These are phyloP conservation scores for Drosophila sechellia DNA, from an alignment of 1,140 invertebrate genomes.

Conservation along the genomic window DNA sequence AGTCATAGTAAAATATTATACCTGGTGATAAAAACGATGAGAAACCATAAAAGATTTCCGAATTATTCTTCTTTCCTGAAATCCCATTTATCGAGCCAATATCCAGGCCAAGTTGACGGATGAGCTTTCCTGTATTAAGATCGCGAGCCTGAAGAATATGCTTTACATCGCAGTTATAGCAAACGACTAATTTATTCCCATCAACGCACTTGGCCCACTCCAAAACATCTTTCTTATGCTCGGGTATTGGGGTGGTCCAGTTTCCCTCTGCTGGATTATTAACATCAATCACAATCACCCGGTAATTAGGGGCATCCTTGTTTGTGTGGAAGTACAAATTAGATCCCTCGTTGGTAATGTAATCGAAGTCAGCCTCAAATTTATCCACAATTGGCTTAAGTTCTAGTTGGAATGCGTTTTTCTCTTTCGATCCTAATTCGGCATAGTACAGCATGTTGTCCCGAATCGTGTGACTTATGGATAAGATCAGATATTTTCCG, in stretches of 20 bases:
- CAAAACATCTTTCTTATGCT: conserved; percentile 94
- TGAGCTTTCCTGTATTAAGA: conserved; percentile 89
- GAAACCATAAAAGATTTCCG: conserved; percentile 97
- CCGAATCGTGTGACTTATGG: conserved; percentile 86
- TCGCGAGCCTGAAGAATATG: conserved; percentile 93
- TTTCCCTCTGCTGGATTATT: conserved; percentile 90
- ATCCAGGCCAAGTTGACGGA: conserved; percentile 91
- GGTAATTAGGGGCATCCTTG: conserved; percentile 96
- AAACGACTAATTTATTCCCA: conserved; percentile 93
- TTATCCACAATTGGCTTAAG: conserved; percentile 92
- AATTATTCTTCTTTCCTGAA: conserved; percentile 93
- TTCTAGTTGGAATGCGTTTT: conserved; percentile 88
- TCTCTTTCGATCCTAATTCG: conserved; percentile 88
- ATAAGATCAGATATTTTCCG: conserved; percentile 94
- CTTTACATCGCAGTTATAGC: conserved; percentile 98
- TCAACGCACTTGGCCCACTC: conserved; percentile 94
- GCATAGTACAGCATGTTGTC: conserved; percentile 95
- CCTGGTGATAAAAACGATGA: conserved; percentile 96
- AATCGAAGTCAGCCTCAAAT: conserved; percentile 97
- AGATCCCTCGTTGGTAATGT: conserved; percentile 95
- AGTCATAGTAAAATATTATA: conserved; percentile 93
- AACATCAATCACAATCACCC: conserved; percentile 95
- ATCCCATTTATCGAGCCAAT: conserved; percentile 94
- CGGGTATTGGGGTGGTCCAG: conserved; percentile 94
- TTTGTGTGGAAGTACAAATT: conserved; percentile 96